Evolutionary conservation across 2,888 invertebrate genomes (phyloP), one percentile per base, ranked within the genome.

Genomic region (Hirtodrosophila trivittata): DNA sequence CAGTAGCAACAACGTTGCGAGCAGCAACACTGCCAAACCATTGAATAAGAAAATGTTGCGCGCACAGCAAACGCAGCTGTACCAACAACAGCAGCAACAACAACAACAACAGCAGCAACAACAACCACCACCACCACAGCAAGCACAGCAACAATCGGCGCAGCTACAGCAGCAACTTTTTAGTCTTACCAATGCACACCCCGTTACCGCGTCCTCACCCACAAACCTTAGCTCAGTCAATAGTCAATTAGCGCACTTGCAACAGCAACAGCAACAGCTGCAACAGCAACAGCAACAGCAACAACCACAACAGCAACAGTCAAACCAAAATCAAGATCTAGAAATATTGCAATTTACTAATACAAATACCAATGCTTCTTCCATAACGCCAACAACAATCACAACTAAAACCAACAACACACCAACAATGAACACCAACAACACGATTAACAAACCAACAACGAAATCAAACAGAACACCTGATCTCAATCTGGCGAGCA

Each of bases 1-100:
- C 52, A 66, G 25, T 38, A 42, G 37, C 58, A 62, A 39, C 30
- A 51, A 13, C 47, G 54, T 51, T 41, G 49, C 47, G 51, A 59
- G 38, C 69, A 67, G 32, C 71, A 65, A 32, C 25, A 66, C 63
- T 51, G 45, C 66, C 41, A 80, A 87, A 59, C 89, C 90, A 8
- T 67, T 90, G 14, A 90, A 90, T 74, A 90, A 90, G 50, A 90
- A 90, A 83, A 82, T 90, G 83, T 62, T 90, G 68, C 88, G 90
- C 52, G 90, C 90, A 1, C 91, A 90, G 62, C 90, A 90, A 65
- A 77, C 89, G 37, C 90, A 86, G 57, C 18, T 89, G 55, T 87
- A 85, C 64, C 84, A 90, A 59, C 90, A 88, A 10, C 82, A 86
- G 16, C 82, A 84, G 5, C 74, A 76, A 9, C 72, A 70, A 1